phyloP scores from a whole-genome alignment of 2,797 vertebrate species.

The Simalia tracyae region DNA sequence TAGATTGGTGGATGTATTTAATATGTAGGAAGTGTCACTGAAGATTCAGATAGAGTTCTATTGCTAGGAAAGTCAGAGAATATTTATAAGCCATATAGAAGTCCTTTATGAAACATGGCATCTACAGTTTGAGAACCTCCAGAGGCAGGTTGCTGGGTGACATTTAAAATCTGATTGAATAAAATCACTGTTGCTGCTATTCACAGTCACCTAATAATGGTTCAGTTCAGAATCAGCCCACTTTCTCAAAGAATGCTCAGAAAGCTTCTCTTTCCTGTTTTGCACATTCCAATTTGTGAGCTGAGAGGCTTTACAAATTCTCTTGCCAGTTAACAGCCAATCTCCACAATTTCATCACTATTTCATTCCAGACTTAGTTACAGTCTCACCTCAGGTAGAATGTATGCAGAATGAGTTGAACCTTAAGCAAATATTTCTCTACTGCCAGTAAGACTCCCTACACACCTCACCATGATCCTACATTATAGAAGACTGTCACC shows the following conservation, averaged over 20 bases:
- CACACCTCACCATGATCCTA: background rate
- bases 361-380: background rate
- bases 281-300: background rate
- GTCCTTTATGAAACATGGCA: background rate
- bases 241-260: background rate
- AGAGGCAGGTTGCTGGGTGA: background rate
- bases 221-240: background rate
- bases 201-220: too few relatives aligned
- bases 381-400: background rate
- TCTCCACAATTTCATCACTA: background rate
- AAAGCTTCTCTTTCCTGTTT: background rate
- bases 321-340: background rate
- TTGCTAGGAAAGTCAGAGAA: background rate
- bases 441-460: background rate
- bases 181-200: too few relatives aligned
- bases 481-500: background rate
- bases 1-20: background rate
- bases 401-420: background rate
- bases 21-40: conserved; percentile 5
- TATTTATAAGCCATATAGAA: background rate
- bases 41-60: conserved; percentile 16
- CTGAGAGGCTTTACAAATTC: background rate
- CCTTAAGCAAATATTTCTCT: background rate
- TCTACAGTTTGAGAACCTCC: background rate
- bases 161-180: background rate